These are phyloP conservation scores for Potamilus streckersoni DNA, from an alignment of 1,140 invertebrate species.

Conservation along the genomic window DNA sequence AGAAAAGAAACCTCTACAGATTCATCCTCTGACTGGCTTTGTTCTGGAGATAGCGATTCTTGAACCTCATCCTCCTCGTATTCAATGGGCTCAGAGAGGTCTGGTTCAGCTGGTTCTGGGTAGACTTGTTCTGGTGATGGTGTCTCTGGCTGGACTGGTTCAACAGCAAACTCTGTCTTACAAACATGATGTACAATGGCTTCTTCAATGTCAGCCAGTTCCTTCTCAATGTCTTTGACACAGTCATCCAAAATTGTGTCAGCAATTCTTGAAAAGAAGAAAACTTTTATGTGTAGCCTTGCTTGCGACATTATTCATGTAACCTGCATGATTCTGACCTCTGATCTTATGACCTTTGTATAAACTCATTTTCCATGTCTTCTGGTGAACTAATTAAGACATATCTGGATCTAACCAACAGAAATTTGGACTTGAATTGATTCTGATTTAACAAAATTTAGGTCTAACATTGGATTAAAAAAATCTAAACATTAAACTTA, in stretches of 20 bases:
- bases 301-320: not conserved
- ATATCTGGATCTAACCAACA: not conserved
- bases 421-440: not conserved
- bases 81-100: no score
- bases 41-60: no score
- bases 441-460: no score
- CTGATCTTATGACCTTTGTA: not conserved
- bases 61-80: no score
- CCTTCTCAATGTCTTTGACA: constrained; percentile 44
- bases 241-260: constrained; percentile 53
- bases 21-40: no score
- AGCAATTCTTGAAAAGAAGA: constrained; percentile 44
- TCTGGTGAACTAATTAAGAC: not conserved
- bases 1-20: no score
- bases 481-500: no score
- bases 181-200: constrained; percentile 57
- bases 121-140: no score
- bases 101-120: no score
- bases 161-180: constrained; percentile 51
- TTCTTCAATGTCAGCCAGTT: constrained; percentile 50
- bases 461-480: no score
- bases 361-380: not conserved
- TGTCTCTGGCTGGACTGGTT: no score
- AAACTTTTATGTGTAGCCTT: not conserved
- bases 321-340: not conserved